phyloP scores from a whole-genome alignment of 2,797 vertebrate genomes.

The Ceyx erithaca region DNA sequence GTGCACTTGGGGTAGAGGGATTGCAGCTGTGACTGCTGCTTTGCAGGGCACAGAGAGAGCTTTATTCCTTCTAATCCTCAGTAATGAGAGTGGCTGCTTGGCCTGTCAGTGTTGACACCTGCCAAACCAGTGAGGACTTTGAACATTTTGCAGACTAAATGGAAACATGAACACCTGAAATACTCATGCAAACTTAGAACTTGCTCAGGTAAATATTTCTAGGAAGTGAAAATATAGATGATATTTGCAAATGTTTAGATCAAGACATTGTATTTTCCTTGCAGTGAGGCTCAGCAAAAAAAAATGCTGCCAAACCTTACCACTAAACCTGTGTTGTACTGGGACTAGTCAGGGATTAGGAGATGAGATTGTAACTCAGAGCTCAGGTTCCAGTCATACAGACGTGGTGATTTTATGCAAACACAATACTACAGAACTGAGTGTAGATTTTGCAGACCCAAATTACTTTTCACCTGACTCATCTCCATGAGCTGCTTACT shows the following conservation, averaged over 20 bases:
- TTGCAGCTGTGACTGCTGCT: constrained; percentile 4
- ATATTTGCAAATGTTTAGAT: neutral
- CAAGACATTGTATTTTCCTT: neutral
- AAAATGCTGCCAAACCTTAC: neutral
- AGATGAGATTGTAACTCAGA: neutral
- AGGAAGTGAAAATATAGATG: neutral
- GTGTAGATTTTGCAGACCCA: neutral
- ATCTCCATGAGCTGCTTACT: neutral
- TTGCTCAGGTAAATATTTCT: neutral
- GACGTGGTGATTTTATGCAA: fast-evolving
- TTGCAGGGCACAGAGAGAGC: neutral
- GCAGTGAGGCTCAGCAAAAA: neutral
- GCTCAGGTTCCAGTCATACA: neutral
- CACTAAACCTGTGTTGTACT: neutral
- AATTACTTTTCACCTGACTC: neutral
- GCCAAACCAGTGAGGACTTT: neutral
- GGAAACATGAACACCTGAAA: neutral
- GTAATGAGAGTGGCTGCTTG: neutral
- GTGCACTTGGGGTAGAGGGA: neutral
- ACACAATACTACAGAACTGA: neutral
- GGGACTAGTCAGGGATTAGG: neutral
- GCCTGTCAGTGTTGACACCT: neutral
- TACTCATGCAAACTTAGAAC: neutral
- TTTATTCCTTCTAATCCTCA: neutral
- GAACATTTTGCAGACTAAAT: neutral